Conservation (phyloP, 2,888 invertebrate genomes). For the Drosophila infuscata region DNA sequence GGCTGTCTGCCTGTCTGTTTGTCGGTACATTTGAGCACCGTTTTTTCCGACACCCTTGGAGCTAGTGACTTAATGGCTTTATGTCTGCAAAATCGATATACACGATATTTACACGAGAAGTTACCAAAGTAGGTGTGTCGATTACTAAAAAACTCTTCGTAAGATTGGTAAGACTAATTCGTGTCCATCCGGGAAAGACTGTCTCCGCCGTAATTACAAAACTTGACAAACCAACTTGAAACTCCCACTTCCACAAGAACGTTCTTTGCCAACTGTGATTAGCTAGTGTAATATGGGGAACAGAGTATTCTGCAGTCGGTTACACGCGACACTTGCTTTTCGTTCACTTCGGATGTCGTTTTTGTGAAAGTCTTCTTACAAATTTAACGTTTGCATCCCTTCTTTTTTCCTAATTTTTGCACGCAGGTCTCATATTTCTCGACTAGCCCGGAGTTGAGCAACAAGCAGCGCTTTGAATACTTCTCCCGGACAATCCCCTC, state of each 20-base stretch:
- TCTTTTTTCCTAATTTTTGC: background rate
- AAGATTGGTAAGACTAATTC: background rate
- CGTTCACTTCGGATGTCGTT: conserved; percentile 5
- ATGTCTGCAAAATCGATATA: background rate
- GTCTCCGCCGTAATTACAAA: background rate
- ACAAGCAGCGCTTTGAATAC: conserved; percentile 97
- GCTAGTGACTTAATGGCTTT: background rate
- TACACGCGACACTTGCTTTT: background rate
- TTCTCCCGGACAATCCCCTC: conserved; percentile 98
- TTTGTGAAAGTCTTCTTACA: background rate
- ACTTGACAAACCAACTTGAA: background rate
- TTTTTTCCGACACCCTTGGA: too few species aligned
- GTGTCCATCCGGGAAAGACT: background rate
- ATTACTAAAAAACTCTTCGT: background rate
- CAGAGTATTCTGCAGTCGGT: background rate
- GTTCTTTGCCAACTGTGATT: background rate
- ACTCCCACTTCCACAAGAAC: background rate
- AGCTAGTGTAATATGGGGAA: background rate
- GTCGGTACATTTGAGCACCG: background rate
- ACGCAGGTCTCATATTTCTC: conserved; percentile 96
- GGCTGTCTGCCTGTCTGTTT: background rate
- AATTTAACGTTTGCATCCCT: background rate
- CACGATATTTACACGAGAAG: background rate
- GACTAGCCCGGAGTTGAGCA: conserved; percentile 96
- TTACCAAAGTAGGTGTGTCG: background rate